A percentile compares a stretch with the other conserved stretches of the same genome.
These are phyloP conservation scores for Tenualosa ilisha DNA, from an alignment of 2,797 vertebrate species.

Conservation along the genomic window DNA sequence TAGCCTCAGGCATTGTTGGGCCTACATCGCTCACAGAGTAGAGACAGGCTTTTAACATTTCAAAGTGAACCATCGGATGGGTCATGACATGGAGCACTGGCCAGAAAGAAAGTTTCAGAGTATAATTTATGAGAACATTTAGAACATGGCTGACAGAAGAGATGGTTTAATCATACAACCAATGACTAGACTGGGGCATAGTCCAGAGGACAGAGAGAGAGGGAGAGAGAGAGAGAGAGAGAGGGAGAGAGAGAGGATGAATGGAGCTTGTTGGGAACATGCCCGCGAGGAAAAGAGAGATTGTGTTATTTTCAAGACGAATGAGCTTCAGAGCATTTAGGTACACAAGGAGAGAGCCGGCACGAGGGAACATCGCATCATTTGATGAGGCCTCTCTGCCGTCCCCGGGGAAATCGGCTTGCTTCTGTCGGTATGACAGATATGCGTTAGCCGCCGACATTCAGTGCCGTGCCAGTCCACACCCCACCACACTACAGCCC, in stretches of 20 bases:
- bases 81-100: not conserved
- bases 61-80: not conserved
- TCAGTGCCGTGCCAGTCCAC: constrained; percentile 62
- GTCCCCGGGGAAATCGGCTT: constrained; percentile 67
- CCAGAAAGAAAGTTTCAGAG: constrained; percentile 3
- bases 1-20: not conserved
- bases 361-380: constrained; percentile 77
- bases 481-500: constrained; percentile 51
- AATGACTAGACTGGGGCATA: not conserved
- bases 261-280: constrained; percentile 68
- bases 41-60: not conserved
- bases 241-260: constrained; percentile 35
- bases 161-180: constrained; percentile 19
- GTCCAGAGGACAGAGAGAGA: not conserved
- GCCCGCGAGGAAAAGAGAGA: constrained; percentile 67
- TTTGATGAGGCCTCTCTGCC: constrained; percentile 79
- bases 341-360: constrained; percentile 78
- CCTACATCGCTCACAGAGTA: not conserved
- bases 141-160: constrained; percentile 3
- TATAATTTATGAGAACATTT: not conserved
- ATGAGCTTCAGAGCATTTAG: constrained; percentile 77
- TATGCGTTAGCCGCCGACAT: constrained; percentile 71
- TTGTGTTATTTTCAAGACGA: constrained; percentile 80
- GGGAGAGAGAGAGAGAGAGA: not conserved
- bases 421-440: constrained; percentile 76